phyloP scores from a whole-genome alignment of 1,140 invertebrate species.

The Rhopalosiphum maidis region DNA sequence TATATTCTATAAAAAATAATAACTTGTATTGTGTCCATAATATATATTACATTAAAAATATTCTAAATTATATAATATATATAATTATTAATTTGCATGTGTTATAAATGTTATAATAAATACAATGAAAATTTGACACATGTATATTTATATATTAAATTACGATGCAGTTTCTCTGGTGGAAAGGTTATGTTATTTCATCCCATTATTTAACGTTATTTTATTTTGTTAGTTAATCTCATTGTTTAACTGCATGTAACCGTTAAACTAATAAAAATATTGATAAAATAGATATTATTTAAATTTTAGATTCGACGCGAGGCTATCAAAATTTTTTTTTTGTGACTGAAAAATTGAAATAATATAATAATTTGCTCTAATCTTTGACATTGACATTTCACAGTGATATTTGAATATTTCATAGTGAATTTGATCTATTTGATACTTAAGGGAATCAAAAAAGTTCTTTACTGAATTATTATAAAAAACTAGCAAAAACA shows the following conservation, averaged over 20 bases:
- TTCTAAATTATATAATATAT: not conserved
- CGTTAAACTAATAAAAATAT: not conserved
- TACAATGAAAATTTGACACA: not conserved
- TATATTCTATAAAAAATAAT: too few relatives aligned
- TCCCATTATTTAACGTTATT: not conserved
- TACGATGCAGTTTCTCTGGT: not conserved
- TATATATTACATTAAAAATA: not conserved
- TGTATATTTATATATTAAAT: not conserved
- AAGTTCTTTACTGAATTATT: too few relatives aligned
- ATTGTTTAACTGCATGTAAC: not conserved
- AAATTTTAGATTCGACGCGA: not conserved
- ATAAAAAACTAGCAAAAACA: too few relatives aligned
- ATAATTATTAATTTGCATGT: not conserved
- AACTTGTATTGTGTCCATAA: not conserved
- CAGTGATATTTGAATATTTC: too few relatives aligned
- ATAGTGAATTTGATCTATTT: too few relatives aligned
- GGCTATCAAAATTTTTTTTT: too few relatives aligned
- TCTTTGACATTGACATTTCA: too few relatives aligned
- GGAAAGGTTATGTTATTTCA: not conserved
- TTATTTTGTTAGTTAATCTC: not conserved
- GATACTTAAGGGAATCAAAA: too few relatives aligned
- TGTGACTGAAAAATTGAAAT: too few relatives aligned
- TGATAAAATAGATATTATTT: not conserved
- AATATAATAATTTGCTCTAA: too few relatives aligned
- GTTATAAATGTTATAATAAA: not conserved